Evolutionary conservation across 2,888 invertebrate species (phyloP), one percentile per base, ranked within the genome.

Genomic region (Nebria salina): DNA sequence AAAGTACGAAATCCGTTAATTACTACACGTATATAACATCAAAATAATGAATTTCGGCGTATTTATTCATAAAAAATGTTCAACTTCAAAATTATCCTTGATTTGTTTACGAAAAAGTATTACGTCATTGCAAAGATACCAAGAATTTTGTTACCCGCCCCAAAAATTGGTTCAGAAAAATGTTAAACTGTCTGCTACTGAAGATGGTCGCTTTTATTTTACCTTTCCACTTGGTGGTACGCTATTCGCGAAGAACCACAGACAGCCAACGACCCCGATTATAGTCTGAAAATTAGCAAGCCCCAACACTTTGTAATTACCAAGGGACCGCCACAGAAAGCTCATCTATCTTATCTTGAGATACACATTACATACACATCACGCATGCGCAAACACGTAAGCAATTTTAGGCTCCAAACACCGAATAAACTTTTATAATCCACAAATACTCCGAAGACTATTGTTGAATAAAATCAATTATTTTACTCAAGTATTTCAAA

Each of bases 281-380:
- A 70, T 70, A 25, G 70, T 70, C 25, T 25, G 70, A 70, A 26
- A 70, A 70, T 70, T 70, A 70, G 70, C 70, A 70, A 54, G 54
- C 54, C 54, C 54, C 70, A 70, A 70, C 70, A 70, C 70, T 70
- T 54, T 70, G 70, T 70, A 70, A 70, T 70, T 70, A 70, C 34
- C 70, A 20, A 54, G 25, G 70, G 25, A 70, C 70, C 70, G 70
- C 13, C 25, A 70, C 25, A 70, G 70, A 54, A 54, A 3, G 11
- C 54, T 54, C 54, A 54, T 54, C 54, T 54, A 54, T 54, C 54
- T 54, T 54, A 8, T 54, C 54, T 54, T 54, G 54, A 54, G 54
- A 54, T 54, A 13, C 54, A 13, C 7, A 54, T 54, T 54, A 54
- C 54, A 13, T 5, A 34, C 34, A 34, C 34, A 34, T 34, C 13